Conservation (phyloP, 2,113 vertebrate species). For the Sphaerodactylus townsendi region DNA sequence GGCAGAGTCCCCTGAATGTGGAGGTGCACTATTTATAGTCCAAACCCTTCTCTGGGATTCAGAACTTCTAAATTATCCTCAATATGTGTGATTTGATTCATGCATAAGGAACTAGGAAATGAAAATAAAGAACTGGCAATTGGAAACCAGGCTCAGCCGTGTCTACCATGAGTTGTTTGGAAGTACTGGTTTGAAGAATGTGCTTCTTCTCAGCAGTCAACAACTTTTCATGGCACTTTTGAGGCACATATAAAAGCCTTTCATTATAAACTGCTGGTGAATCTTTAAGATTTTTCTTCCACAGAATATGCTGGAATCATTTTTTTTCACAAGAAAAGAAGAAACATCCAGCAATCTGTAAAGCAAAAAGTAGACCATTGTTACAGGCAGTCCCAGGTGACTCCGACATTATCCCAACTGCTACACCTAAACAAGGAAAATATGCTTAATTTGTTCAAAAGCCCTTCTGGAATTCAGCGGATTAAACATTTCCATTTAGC, state of each 20-base stretch:
- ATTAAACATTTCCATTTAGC: not conserved
- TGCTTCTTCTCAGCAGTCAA: slow-evolving; percentile 57
- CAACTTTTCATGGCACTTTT: slow-evolving; percentile 53
- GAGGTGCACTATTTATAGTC: too few species aligned
- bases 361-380: not conserved
- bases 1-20: too few species aligned
- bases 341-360: not conserved
- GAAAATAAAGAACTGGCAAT: too few species aligned
- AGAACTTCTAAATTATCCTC: too few species aligned
- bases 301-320: not conserved
- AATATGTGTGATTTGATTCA: too few species aligned
- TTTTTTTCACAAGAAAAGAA: slow-evolving; percentile 14
- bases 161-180: not conserved
- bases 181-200: not conserved
- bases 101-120: too few species aligned
- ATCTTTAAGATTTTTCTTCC: slow-evolving; percentile 9
- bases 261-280: slow-evolving; percentile 41
- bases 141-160: too few species aligned
- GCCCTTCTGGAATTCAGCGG: not conserved
- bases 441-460: slow-evolving; percentile 28
- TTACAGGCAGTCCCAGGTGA: slow-evolving; percentile 1
- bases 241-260: slow-evolving; percentile 33
- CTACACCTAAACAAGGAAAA: slow-evolving; percentile 5
- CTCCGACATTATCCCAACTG: not conserved
- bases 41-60: too few species aligned